Conservation (phyloP, 2,888 invertebrate genomes). For the Acleris emargana region DNA sequence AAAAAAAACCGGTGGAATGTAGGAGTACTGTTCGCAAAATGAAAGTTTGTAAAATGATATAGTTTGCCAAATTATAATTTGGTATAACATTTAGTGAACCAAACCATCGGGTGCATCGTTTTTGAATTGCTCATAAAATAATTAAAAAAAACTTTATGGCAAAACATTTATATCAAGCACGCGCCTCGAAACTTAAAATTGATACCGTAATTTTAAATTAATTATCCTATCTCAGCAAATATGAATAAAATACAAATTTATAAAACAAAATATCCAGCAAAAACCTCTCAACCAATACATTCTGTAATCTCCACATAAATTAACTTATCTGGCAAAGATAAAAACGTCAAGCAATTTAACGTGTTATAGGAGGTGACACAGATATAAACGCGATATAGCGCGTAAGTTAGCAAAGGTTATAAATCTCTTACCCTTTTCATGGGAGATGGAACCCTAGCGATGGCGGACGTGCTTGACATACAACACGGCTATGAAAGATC, state of each 20-base stretch:
- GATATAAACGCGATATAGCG: conserved; percentile 48
- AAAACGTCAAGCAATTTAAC: conserved; percentile 49
- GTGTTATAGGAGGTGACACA: conserved; percentile 49
- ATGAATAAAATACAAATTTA: not conserved
- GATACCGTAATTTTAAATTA: no score
- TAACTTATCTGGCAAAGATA: conserved; percentile 41
- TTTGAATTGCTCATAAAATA: no score
- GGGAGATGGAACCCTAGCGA: conserved; percentile 45
- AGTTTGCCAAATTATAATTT: no score
- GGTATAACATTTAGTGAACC: no score
- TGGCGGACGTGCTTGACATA: conserved; percentile 45
- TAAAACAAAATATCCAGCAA: not conserved
- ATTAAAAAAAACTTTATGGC: no score
- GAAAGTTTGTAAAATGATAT: no score
- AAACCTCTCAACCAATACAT: conserved; percentile 29
- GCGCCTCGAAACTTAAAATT: no score
- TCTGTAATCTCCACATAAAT: conserved; percentile 45
- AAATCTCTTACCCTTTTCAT: conserved; percentile 56
- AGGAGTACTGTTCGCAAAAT: no score
- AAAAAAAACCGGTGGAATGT: no score
- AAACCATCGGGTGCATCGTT: no score
- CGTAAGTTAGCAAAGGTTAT: conserved; percentile 48
- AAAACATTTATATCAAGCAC: no score
- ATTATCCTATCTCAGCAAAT: no score
- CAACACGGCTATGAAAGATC: conserved; percentile 38